Base-by-base conservation (phyloP, 2,888 invertebrate species). In the Polietes domitor region DNA sequence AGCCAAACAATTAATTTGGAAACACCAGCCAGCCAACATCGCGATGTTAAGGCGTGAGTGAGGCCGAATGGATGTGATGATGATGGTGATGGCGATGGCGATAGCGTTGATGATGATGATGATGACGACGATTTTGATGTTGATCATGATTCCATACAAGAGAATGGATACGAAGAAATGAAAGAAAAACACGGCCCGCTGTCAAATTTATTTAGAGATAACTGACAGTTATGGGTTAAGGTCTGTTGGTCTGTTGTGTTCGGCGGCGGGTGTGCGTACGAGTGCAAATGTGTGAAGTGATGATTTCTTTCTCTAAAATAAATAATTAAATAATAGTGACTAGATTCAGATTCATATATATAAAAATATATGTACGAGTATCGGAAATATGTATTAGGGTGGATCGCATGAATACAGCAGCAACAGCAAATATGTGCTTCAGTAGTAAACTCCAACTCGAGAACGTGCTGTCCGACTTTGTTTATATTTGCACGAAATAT, bases 211-310 rank as follows among this genome's bases (percentile, higher is more conserved):
- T 82, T 74, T 82, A 55, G n/a, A n/a, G n/a, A n/a, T 41, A 63
- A 76, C 50, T 74, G 83, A 53, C 73, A 72, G 41, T 83, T 77
- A 50, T 83, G 61, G 77, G 80, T 83, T 80, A 83, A 80, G 83
- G 80, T 77, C 80, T 68, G 28, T 53, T 21, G 24, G n/a, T 73
- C 55, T 21, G 28, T 61, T 28, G n/a, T 28, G n/a, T 47, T 47
- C n/a, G 15, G 47, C 32, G n/a, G n/a, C 47, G 1, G n/a, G n/a
- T 47, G 47, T 32, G 4, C 32, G 32, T 4, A 32, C 32, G 5
- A 32, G 9, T 28, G 28, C 21, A 26, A 15, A 15, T 65, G 21
- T 65, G 37, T 4, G 37, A 37, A 19, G 37, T 41, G 19, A 65
- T 65, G 65, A 65, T 65, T 37, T 19, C 37, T 65, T 43, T 68